These are phyloP conservation scores for Sebastes melanostomus DNA, from an alignment of 2,797 vertebrate genomes.

Conservation along the genomic window DNA sequence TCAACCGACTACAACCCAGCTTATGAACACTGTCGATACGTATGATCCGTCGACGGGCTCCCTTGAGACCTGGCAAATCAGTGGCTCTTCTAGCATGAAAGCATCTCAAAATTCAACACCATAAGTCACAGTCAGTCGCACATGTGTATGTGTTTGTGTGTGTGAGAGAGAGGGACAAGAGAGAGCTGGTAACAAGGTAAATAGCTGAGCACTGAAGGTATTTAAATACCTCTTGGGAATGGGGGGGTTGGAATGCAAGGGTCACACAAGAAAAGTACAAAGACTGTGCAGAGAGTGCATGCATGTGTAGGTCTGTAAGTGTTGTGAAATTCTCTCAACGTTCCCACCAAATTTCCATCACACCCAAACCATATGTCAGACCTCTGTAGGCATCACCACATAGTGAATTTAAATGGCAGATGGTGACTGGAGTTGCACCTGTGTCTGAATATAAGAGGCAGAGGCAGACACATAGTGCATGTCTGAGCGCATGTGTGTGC, in stretches of 20 bases:
- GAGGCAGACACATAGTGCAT: not conserved
- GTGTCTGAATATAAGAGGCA: constrained; percentile 22
- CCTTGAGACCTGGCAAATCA: constrained; percentile 13
- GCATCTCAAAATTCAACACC: constrained; percentile 11
- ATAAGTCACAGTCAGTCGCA: not conserved
- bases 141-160: not conserved
- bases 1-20: not conserved
- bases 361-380: constrained; percentile 18
- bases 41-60: constrained; percentile 23
- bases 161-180: not conserved
- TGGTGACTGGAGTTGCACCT: constrained; percentile 41
- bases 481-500: constrained; percentile 11
- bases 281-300: constrained; percentile 8
- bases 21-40: constrained; percentile 7
- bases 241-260: constrained; percentile 57
- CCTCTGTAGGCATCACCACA: constrained; percentile 1
- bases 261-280: constrained; percentile 40
- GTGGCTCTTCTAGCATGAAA: constrained; percentile 17
- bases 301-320: not conserved
- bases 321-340: constrained; percentile 6
- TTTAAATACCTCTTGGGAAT: constrained; percentile 61
- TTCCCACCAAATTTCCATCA: constrained; percentile 18
- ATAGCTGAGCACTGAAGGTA: constrained; percentile 52
- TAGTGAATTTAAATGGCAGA: not conserved
- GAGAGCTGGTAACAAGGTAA: constrained; percentile 48